These are phyloP conservation scores for Intellagama lesueurii DNA, from an alignment of 2,797 vertebrate species.

Conservation along the genomic window DNA sequence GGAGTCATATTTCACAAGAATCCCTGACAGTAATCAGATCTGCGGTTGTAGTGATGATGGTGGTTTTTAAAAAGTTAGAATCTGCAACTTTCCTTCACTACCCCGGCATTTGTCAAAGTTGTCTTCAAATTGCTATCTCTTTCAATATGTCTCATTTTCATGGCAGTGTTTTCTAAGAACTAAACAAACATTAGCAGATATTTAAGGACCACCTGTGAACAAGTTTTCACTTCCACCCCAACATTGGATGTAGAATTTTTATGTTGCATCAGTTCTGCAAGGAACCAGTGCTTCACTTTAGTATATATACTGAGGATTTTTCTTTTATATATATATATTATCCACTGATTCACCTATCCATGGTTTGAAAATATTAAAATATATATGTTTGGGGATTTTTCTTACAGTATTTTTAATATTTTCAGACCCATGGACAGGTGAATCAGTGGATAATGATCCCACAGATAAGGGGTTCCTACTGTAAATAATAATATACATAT, in stretches of 20 bases:
- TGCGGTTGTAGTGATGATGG: not conserved
- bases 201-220: slow-evolving; percentile 13
- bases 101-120: not conserved
- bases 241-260: not conserved
- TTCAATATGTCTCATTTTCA: not conserved
- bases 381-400: no score
- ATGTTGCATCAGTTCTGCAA: not conserved
- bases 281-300: not conserved
- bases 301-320: no score
- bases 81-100: not conserved
- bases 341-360: no score
- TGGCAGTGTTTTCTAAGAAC: not conserved
- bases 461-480: no score
- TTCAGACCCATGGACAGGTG: no score
- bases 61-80: not conserved
- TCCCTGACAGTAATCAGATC: slow-evolving; percentile 22
- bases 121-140: not conserved
- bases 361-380: no score
- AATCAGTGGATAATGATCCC: no score
- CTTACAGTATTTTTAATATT: no score
- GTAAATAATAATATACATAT: no score
- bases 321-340: no score
- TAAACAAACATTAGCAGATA: not conserved
- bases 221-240: no score
- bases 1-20: slow-evolving; percentile 17